Evolutionary conservation across 2,113 vertebrate species (phyloP), one percentile per base, ranked within the genome.

Genomic region (Solea solea): DNA sequence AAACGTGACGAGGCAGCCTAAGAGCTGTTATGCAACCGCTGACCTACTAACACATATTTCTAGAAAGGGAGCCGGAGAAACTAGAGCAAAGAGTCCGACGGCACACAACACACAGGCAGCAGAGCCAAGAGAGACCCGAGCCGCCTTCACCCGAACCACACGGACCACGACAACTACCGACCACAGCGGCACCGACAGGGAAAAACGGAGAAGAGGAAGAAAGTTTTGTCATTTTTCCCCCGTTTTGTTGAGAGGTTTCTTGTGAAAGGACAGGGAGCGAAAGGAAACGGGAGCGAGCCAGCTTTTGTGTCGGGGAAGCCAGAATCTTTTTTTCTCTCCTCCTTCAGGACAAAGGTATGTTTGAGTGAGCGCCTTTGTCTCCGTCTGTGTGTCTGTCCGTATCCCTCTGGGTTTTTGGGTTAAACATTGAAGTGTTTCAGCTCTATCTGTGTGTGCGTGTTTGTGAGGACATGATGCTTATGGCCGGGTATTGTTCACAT

Each of bases 1-100:
- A 89, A 93, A 91, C 92, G 93, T 94, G 93, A 93, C 92, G 74
- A 91, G 92, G 93, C 93, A 93, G 89, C 90, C 86, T 76, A 87
- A 88, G 92, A 81, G 89, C 86, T 94, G 93, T 95, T 95, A 95
- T 88, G 94, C 93, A 95, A 94, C 93, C 79, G 71, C 85, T 94
- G 94, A 95, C 94, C 94, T 94, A 95, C 94, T 95, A 95, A 95
- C 94, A 94, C 92, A 95, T 91, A 94, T 94, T 84, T 91, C 85
- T 83, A 77, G 88, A 82, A 80, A 86, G 85, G 90, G 86, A 90
- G 86, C 85, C 79, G 85, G 72, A 88, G 88, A 89, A 93, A 92
- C 82, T 92, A 81, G 93, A 93, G 92, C 93, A 93, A 90, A 89
- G 91, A 80, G 87, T 88, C 90, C 90, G 80, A 81, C 86, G 72